Conservation (phyloP, 2,888 invertebrate genomes). For the Rhagonycha fulva region DNA sequence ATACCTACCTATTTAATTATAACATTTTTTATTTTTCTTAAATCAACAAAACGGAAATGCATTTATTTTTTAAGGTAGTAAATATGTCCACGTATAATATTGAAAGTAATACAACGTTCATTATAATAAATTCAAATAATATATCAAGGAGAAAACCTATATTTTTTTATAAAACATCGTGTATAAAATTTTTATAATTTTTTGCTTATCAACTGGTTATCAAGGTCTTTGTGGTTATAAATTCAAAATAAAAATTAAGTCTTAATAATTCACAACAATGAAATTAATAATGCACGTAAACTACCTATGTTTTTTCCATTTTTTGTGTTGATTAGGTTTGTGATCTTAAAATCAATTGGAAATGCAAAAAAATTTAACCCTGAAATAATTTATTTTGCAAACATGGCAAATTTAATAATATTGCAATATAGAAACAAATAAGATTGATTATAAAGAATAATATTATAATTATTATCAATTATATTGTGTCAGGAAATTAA, state of each 20-base stretch:
- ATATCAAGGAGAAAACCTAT: neutral
- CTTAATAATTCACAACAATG: neutral
- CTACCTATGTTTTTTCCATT: neutral
- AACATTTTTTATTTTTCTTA: neutral
- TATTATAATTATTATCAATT: neutral
- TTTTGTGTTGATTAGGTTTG: neutral
- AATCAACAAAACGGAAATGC: neutral
- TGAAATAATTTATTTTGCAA: neutral
- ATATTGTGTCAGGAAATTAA: neutral
- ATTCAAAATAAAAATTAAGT: neutral
- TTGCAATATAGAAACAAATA: neutral
- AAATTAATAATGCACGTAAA: neutral
- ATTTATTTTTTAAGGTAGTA: neutral
- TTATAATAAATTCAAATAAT: neutral
- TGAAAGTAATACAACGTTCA: neutral
- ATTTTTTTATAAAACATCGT: neutral
- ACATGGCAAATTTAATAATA: neutral
- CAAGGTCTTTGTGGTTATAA: neutral
- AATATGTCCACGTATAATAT: neutral
- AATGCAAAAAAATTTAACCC: neutral
- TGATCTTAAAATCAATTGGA: neutral
- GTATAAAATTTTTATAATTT: neutral
- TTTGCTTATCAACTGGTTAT: neutral
- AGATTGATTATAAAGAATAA: neutral
- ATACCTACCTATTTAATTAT: conserved; percentile 9